Base-by-base conservation (phyloP, 2,113 vertebrate genomes). In the Bubo scandiacus region DNA sequence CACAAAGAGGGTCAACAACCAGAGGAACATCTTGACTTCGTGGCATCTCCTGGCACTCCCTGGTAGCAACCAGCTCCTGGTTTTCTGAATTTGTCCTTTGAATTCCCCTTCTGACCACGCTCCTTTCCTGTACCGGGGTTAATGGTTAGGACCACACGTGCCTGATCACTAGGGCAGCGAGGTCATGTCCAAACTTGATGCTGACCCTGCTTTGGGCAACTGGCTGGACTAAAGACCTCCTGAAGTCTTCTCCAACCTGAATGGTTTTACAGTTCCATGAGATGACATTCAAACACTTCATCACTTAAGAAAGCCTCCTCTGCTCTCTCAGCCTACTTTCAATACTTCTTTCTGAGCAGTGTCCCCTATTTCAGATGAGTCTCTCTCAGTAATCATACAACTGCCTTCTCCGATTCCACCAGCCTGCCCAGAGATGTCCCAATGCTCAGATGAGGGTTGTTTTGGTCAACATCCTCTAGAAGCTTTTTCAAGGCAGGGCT, bases 381-480 rank as follows among this genome's bases (percentile, higher is more conserved):
- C 10, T 72, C 21, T 80, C 38, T 15, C 38, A 32, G 6, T 49
- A 51, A 43, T 8, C 21, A 58, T 2, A 12, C 30, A 86, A 66
- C 11, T 77, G 22, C 18, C 73, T 23, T 58, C 18, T 20, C 21
- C 34, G 43, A 10, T 55, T 42, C 26, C 40, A 85, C 17, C 49
- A 81, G 47, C 45, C 19, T 20, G 25, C 30, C 19, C 58, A 68
- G 49, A 74, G 62, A 42, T 5, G 10, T 9, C 49, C 29, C 36
- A 88, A 0, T 0, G 1, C 23, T 63, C 25, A 43, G 15, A 21
- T 12, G 11, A 42, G 38, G 12, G 7, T 30, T 74, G 27, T 27
- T 73, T 62, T 32, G 12, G 32, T 36, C 45, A 42, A 45, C 54
- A 58, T 12, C 29, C 55, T 40, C 36, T 32, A 34, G 49, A 45